Conservation (phyloP, 2,888 invertebrate species). For the Drosophila pseudotakahashii region DNA sequence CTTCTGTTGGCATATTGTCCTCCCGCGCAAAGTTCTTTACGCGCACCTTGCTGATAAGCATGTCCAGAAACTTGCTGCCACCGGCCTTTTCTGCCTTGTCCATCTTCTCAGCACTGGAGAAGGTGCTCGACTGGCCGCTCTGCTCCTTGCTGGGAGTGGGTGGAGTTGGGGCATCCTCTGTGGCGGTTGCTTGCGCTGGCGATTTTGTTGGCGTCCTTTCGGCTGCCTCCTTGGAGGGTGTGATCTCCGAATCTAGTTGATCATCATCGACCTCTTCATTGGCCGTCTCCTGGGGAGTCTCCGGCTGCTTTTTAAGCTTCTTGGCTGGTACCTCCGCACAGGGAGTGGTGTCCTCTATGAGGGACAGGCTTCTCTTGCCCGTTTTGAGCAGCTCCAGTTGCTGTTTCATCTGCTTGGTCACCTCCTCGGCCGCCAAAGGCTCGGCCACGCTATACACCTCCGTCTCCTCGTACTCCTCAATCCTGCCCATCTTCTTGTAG, state of each 20-base stretch:
- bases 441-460: constrained; percentile 54
- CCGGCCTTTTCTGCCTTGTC: constrained; percentile 40
- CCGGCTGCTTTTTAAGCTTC: background rate
- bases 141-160: constrained; percentile 22
- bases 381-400: constrained; percentile 81
- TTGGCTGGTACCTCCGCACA: constrained; percentile 35
- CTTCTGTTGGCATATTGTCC: constrained; percentile 12
- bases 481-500: constrained; percentile 61
- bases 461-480: constrained; percentile 69
- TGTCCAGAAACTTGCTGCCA: constrained; percentile 79
- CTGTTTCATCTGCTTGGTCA: constrained; percentile 81
- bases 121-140: constrained; percentile 23
- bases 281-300: background rate
- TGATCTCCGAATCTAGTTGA: background rate
- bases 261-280: background rate
- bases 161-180: constrained; percentile 20
- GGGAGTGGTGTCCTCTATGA: constrained; percentile 66
- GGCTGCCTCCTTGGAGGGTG: background rate
- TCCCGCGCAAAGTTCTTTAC: constrained; percentile 62
- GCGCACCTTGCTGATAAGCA: constrained; percentile 81
- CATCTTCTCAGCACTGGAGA: constrained; percentile 36
- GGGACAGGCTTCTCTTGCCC: constrained; percentile 68
- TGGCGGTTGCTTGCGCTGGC: background rate
- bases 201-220: constrained; percentile 33
- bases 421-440: constrained; percentile 62